phyloP scores from a whole-genome alignment of 2,888 invertebrate species.

The Flexamia atlantica region DNA sequence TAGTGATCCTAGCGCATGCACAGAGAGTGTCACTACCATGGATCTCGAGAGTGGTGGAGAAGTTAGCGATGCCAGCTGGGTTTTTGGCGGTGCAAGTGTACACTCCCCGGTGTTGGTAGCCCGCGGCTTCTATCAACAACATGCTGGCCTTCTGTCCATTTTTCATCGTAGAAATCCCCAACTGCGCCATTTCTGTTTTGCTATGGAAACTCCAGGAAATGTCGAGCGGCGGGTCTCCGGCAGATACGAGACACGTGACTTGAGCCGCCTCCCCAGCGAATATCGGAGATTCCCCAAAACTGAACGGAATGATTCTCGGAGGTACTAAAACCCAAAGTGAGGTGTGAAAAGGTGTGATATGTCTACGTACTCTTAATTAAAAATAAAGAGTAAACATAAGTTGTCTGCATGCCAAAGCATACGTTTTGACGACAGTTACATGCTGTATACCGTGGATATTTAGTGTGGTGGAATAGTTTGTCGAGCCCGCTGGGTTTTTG shows the following conservation, averaged over 20 bases:
- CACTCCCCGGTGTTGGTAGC: slow-evolving; percentile 73
- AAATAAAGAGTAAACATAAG: slow-evolving; percentile 36
- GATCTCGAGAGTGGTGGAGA: slow-evolving; percentile 60
- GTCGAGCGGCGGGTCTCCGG: slow-evolving; percentile 75
- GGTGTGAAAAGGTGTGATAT: background rate
- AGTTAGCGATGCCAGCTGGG: slow-evolving; percentile 72
- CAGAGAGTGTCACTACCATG: slow-evolving; percentile 72
- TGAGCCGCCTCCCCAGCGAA: slow-evolving; percentile 72
- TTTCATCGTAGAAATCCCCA: slow-evolving; percentile 69
- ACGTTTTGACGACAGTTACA: slow-evolving; percentile 49
- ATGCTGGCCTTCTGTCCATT: slow-evolving; percentile 72
- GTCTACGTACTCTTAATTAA: slow-evolving; percentile 24
- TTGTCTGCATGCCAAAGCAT: slow-evolving; percentile 50
- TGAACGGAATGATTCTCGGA: slow-evolving; percentile 84
- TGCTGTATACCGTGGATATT: slow-evolving; percentile 77
- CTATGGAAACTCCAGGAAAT: slow-evolving; percentile 76
- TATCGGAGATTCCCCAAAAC: slow-evolving; percentile 78
- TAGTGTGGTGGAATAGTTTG: slow-evolving; percentile 76
- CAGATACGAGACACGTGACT: slow-evolving; percentile 72
- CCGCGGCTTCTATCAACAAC: slow-evolving; percentile 72
- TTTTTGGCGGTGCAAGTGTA: slow-evolving; percentile 74
- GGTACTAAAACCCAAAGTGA: slow-evolving; percentile 77
- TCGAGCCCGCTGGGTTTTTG: slow-evolving; percentile 78
- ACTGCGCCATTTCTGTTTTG: slow-evolving; percentile 72
- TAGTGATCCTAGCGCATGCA: slow-evolving; percentile 27